A percentile compares a stretch with the other conserved stretches of the same genome.
phyloP scores from a whole-genome alignment of 1,140 invertebrate species.

The Eciton burchellii region DNA sequence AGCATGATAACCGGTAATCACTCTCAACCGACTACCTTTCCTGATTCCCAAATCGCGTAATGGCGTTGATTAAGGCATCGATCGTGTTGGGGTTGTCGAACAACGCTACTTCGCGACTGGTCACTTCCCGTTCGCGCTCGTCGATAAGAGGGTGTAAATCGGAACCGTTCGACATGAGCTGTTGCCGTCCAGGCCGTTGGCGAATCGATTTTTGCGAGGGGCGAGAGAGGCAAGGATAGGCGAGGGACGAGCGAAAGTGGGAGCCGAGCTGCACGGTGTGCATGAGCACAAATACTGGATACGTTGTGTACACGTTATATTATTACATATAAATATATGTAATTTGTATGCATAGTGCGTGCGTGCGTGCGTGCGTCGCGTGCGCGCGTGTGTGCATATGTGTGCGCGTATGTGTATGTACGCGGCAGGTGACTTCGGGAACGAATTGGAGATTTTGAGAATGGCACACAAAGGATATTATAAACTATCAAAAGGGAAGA shows the following conservation, averaged over 20 bases:
- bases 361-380: neutral
- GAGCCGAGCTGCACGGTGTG: slow-evolving; percentile 37
- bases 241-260: slow-evolving; percentile 44
- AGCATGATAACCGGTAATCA: neutral
- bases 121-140: slow-evolving; percentile 33
- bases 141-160: slow-evolving; percentile 12
- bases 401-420: neutral
- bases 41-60: slow-evolving; percentile 12
- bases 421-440: neutral
- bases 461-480: no score
- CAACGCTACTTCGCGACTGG: slow-evolving; percentile 8
- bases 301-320: neutral
- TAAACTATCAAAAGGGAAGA: no score
- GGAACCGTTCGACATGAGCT: slow-evolving; percentile 52
- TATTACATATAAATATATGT: neutral
- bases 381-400: neutral
- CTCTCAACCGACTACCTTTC: neutral
- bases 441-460: no score
- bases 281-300: slow-evolving; percentile 16
- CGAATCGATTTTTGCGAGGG: slow-evolving; percentile 69
- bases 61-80: slow-evolving; percentile 58
- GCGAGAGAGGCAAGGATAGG: neutral
- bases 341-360: no score
- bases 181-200: slow-evolving; percentile 65
- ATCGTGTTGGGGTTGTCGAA: slow-evolving; percentile 42